Evolutionary conservation across 2,113 vertebrate genomes (phyloP), one percentile per base, ranked within the genome.

Genomic region (Nycticorax nycticorax): DNA sequence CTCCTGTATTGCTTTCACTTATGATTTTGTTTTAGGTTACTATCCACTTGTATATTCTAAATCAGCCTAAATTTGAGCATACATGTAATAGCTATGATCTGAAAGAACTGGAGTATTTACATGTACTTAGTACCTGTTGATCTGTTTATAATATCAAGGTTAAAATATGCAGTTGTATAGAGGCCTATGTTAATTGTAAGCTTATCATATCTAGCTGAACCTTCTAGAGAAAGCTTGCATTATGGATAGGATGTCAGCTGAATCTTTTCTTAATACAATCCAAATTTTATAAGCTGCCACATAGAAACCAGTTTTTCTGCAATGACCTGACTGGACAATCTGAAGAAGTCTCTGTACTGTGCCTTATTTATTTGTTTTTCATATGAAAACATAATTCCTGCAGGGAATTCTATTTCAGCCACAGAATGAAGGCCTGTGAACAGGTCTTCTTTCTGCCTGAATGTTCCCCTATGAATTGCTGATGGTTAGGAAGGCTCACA

Each of bases 391-490:
- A 16, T 21, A 64, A 60, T 93, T 94, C 57, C 83, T 96, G 50
- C 32, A 85, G 96, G 85, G 80, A 96, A 76, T 91, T 95, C 56
- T 92, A 8, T 85, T 89, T 92, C 48, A 90, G 63, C 45, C 45
- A 15, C 22, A 63, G 50, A 94, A 45, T 0, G 0, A 53, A 92
- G 66, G 81, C 77, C 53, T 57, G 35, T 55, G 81, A 91, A 22
- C 76, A 79, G 62, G 77, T 87, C 68, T 87, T 89, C 84, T 60
- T 82, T 91, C 86, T 94, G 83, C 66, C 84, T 92, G 87, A 85
- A 57, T 64, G 66, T 95, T 95, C 86, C 66, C 80, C 20, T 69
- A 5, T 62, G 91, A 92, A 93, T 95, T 92, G 80, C 95, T 95
- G 86, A 62, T 95, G 77, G 73, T 48, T 79, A 55, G 66, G 84